Conservation (phyloP, 2,113 vertebrate genomes). For the Oncorhynchus tshawytscha region DNA sequence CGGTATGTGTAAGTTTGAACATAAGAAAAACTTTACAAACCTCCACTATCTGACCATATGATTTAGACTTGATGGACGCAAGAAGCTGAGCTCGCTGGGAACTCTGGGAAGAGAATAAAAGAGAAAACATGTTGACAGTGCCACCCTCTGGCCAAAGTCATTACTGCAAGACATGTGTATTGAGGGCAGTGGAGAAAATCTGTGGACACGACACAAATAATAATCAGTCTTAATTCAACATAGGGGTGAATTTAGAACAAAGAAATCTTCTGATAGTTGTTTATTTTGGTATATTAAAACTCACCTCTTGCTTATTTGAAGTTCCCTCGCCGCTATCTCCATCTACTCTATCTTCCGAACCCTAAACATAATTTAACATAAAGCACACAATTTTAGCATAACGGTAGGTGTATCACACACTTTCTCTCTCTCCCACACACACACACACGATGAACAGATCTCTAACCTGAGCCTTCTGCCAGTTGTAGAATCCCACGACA, state of each 20-base stretch:
- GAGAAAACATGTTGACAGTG: neutral
- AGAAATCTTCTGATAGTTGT: neutral
- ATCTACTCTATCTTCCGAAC: neutral
- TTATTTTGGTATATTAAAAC: neutral
- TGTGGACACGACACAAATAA: neutral
- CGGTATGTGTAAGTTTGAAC: neutral
- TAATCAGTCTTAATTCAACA: neutral
- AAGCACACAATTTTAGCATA: neutral
- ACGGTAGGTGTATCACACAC: neutral
- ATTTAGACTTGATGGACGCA: constrained; percentile 85
- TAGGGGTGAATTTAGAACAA: neutral
- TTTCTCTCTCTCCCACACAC: neutral
- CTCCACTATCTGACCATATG: constrained; percentile 79
- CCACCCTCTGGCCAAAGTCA: neutral
- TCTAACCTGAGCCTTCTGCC: constrained; percentile 79
- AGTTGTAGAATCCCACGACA: constrained; percentile 79
- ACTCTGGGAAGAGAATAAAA: constrained; percentile 68
- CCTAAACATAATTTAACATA: constrained; percentile 7
- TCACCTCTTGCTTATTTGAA: constrained; percentile 60
- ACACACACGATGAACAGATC: neutral
- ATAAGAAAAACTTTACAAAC: constrained; percentile 63
- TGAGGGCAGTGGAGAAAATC: neutral
- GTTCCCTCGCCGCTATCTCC: constrained; percentile 52
- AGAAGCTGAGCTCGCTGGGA: constrained; percentile 80
- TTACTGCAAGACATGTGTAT: neutral